Evolutionary conservation across 2,113 vertebrate species (phyloP), one percentile per base, ranked within the genome.

Genomic region (Thinocorus orbignyianus): DNA sequence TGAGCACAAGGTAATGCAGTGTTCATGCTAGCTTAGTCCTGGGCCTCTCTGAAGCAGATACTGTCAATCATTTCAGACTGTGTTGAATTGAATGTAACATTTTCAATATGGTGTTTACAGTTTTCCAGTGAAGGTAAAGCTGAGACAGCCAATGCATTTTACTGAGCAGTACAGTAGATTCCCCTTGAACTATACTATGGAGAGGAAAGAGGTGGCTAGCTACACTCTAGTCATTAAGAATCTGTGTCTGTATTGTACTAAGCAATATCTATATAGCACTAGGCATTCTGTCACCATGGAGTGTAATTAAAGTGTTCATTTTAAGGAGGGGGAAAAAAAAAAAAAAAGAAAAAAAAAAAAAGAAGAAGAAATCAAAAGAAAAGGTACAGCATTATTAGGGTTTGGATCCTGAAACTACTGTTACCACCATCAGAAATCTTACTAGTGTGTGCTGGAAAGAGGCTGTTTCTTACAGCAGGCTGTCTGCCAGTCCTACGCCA

Each of bases 21-120:
- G 35, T 11, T 94, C 82, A 57, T 81, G 77, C 77, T 81, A 79
- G 52, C 57, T 94, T 84, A 92, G 88, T 88, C 57, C 48, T 22
- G 9, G 64, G 48, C 55, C 72, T 91, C 65, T 93, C 76, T 81
- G 85, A 94, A 94, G 72, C 76, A 95, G 76, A 92, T 86, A 72
- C 69, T 94, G 93, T 81, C 92, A 95, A 78, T 95, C 86, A 95
- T 91, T 92, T 93, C 86, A 92, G 95, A 31, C 55, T 76, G 20
- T 23, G 37, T 48, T 90, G 95, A 95, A 96, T 2, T 83, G 72
- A 88, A 92, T 16, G 28, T n/a, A 90, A 64, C 33, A 64, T 57
- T 84, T 96, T 87, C 69, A 93, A 84, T 93, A 92, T 17, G 42
- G 39, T 90, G 52, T 57, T 92, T 65, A 92, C 61, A 69, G 39